Evolutionary conservation across 1,140 invertebrate species (phyloP).

Genomic region (Saccostrea echinata): DNA sequence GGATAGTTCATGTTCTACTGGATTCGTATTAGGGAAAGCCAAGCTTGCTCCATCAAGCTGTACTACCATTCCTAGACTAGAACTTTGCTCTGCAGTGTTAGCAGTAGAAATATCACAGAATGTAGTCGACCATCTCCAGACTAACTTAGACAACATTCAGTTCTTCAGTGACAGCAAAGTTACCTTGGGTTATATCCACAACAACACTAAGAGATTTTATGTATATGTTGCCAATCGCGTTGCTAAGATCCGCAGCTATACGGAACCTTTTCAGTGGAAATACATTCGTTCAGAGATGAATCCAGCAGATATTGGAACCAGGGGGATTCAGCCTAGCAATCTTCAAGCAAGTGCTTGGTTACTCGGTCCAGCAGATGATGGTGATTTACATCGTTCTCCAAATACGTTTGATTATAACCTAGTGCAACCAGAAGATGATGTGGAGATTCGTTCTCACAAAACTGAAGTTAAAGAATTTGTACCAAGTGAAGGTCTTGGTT

Average conservation of each 20-base stretch:
- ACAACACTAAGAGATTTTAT: constrained; percentile 49
- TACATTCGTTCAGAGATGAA: constrained; percentile 46
- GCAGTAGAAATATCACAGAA: constrained; percentile 49
- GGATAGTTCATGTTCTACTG: background rate
- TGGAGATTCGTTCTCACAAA: no score
- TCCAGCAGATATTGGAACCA: constrained; percentile 54
- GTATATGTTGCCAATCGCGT: constrained; percentile 55
- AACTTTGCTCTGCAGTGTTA: constrained; percentile 53
- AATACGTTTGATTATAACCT: no score
- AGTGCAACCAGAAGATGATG: no score
- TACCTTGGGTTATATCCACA: constrained; percentile 49
- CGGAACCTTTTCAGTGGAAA: constrained; percentile 51
- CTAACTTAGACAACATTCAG: constrained; percentile 42
- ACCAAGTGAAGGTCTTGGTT: no score
- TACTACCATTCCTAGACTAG: constrained; percentile 55
- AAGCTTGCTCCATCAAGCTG: constrained; percentile 49
- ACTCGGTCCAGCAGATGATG: background rate
- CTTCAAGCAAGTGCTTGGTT: constrained; percentile 40
- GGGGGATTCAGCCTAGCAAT: constrained; percentile 11
- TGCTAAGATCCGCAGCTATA: constrained; percentile 29
- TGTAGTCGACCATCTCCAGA: constrained; percentile 39
- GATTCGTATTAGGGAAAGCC: constrained; percentile 55
- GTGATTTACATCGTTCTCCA: background rate
- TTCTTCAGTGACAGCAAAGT: constrained; percentile 58
- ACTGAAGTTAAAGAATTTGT: no score